These are phyloP conservation scores for Meiosimyza platycephala DNA, from an alignment of 2,888 invertebrate genomes.

Conservation along the genomic window DNA sequence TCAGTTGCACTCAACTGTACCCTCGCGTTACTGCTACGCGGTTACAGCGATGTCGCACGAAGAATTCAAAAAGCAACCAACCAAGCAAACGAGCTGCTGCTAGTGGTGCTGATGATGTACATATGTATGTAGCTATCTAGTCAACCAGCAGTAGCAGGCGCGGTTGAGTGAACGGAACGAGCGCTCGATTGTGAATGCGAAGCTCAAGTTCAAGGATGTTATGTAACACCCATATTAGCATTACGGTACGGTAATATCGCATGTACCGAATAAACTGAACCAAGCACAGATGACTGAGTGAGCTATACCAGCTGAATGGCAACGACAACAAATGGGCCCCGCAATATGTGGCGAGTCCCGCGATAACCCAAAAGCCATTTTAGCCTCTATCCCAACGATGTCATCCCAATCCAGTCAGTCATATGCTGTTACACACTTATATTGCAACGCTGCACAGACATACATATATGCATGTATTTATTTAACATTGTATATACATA, in stretches of 20 bases:
- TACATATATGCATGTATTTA: slow-evolving; percentile 12
- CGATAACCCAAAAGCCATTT: background rate
- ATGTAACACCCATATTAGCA: slow-evolving; percentile 55
- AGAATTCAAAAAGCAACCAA: slow-evolving; percentile 48
- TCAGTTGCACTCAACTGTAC: slow-evolving; percentile 31
- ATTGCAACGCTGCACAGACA: slow-evolving; percentile 21
- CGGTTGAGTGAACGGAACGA: background rate
- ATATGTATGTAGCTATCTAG: background rate
- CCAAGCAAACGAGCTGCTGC: slow-evolving; percentile 49
- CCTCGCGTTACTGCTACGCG: slow-evolving; percentile 10
- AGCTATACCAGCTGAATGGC: background rate
- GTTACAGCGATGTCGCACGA: slow-evolving; percentile 18
- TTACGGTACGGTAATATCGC: slow-evolving; percentile 1
- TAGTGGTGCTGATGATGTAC: slow-evolving; percentile 20
- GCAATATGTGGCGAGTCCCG: no score
- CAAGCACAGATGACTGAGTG: background rate
- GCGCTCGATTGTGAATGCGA: slow-evolving; percentile 45
- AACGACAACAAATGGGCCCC: no score
- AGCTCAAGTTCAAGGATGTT: slow-evolving; percentile 67
- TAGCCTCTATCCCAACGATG: slow-evolving; percentile 8
- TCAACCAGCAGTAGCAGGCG: background rate
- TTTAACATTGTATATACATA: background rate
- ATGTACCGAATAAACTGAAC: background rate
- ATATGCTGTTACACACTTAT: slow-evolving; percentile 17
- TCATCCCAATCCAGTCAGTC: slow-evolving; percentile 27